Percentiles rank a stretch among this genome's conserved stretches.
These are phyloP conservation scores for Menidia beryllina DNA, from an alignment of 2,113 vertebrate genomes.

Conservation along the genomic window DNA sequence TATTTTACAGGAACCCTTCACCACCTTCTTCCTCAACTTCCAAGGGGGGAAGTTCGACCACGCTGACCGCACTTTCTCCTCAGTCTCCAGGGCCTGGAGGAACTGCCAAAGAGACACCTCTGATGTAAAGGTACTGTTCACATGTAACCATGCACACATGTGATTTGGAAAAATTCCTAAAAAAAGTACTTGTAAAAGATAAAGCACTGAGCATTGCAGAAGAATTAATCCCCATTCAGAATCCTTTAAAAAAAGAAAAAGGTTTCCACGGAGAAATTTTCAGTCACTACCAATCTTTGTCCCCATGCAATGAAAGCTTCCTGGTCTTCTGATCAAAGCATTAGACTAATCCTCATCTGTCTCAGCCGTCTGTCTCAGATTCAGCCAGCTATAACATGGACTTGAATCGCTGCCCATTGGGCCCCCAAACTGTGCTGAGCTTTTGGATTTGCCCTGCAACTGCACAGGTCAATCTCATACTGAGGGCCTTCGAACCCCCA, in stretches of 20 bases:
- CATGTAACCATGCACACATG: slow-evolving; percentile 3
- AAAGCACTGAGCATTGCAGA: slow-evolving; percentile 18
- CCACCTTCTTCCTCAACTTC: slow-evolving; percentile 96
- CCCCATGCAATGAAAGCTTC: slow-evolving; percentile 76
- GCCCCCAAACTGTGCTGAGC: slow-evolving; percentile 55
- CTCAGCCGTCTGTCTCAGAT: slow-evolving; percentile 66
- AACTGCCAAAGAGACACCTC: slow-evolving; percentile 98
- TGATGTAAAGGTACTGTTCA: slow-evolving; percentile 92
- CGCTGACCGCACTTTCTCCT: slow-evolving; percentile 96
- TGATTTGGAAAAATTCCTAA: slow-evolving; percentile 1
- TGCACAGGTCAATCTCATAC: slow-evolving; percentile 70
- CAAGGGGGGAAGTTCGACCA: slow-evolving; percentile 99
- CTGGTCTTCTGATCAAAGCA: slow-evolving; percentile 82
- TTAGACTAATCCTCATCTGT: slow-evolving; percentile 77
- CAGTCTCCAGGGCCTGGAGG: slow-evolving; percentile 94
- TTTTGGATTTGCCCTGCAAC: slow-evolving; percentile 59
- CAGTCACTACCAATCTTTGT: slow-evolving; percentile 81
- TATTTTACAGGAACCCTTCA: slow-evolving; percentile 92
- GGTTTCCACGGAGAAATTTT: slow-evolving; percentile 69
- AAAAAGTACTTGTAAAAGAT: slow-evolving; percentile 33
- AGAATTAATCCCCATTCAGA: slow-evolving; percentile 52
- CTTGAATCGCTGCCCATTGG: slow-evolving; percentile 74
- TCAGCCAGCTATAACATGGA: slow-evolving; percentile 77
- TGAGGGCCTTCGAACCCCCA: slow-evolving; percentile 53
- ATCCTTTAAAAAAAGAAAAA: slow-evolving; percentile 49